Base-by-base conservation (phyloP, 2,113 vertebrate species). In the Arvicanthis niloticus region DNA sequence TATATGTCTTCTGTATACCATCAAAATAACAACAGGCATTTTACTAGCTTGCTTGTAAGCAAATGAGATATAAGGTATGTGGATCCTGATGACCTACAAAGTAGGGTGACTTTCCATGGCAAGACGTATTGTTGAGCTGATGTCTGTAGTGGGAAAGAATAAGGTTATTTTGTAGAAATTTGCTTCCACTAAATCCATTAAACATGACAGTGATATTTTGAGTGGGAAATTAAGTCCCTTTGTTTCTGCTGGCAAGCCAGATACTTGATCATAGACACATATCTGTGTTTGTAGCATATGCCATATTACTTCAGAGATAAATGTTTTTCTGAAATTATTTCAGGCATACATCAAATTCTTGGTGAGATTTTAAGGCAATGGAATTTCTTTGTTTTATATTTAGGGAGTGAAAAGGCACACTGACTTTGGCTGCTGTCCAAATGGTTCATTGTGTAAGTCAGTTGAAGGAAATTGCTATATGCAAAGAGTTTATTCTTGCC, bases 401-500 rank as follows among this genome's bases (percentile, higher is more conserved):
- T 98, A 97, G 97, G 97, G 97, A 97, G 93, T 98, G 97, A 98
- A 94, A 70, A 97, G 97, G 97, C 93, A 97, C 93, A 88, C 91
- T 97, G 89, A 80, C 94, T 98, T 99, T 99, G 98, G 98, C 98
- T 96, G 92, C 91, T 94, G 73, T 97, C 98, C 98, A 99, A 98
- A 96, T 93, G 91, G 97, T 96, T 98, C 95, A 96, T 98, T 99
- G 97, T 98, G 96, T 96, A 97, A 97, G 94, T 97, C 95, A 78
- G 85, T 96, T 96, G 97, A 98, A 98, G 97, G 98, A 98, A 97
- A 97, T 94, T 96, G 94, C 97, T 97, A 37, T 96, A 97, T 97
- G 98, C 98, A 98, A 99, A 98, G 98, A 98, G 68, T 98, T 98
- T 98, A 98, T 99, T 99, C 98, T 99, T 98, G 97, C 87, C 93